Evolutionary conservation across 2,797 vertebrate species (phyloP).

Genomic region (Dallia pectoralis): DNA sequence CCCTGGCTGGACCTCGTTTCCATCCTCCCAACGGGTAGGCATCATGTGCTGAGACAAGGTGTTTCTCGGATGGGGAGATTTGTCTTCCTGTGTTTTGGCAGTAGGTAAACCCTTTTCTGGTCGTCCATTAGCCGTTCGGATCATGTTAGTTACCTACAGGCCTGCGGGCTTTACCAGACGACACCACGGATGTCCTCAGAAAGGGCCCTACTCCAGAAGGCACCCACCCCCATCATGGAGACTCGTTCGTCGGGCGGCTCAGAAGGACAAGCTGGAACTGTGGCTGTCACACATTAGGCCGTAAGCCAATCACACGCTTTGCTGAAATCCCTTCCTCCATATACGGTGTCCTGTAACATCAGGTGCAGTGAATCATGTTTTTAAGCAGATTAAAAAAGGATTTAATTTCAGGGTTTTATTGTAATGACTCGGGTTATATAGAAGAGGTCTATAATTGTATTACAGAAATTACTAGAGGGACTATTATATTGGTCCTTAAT

Average conservation of each 20-base stretch:
- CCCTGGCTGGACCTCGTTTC: conserved; percentile 10
- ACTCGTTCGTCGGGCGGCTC: conserved; percentile 27
- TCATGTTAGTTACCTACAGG: conserved; percentile 44
- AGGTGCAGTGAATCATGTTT: background rate
- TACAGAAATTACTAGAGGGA: background rate
- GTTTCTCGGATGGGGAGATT: too few species aligned
- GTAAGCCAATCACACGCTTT: conserved; percentile 16
- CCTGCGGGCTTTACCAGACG: conserved; percentile 55
- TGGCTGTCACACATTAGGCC: conserved; percentile 32
- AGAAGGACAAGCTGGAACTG: conserved; percentile 53
- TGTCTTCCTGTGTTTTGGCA: too few species aligned
- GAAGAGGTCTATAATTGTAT: background rate
- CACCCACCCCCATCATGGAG: conserved; percentile 25
- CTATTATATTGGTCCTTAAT: background rate
- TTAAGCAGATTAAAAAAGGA: background rate
- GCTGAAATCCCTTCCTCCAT: background rate
- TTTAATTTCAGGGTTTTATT: background rate
- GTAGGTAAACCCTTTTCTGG: background rate
- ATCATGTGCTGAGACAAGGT: too few species aligned
- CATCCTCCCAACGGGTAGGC: too few species aligned
- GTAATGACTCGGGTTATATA: background rate
- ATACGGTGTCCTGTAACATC: background rate
- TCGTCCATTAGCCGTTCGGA: conserved; percentile 62
- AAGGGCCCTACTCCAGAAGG: conserved; percentile 47
- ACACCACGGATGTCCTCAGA: conserved; percentile 59